Conservation (phyloP, 2,888 invertebrate species). For the Cenopis cana region DNA sequence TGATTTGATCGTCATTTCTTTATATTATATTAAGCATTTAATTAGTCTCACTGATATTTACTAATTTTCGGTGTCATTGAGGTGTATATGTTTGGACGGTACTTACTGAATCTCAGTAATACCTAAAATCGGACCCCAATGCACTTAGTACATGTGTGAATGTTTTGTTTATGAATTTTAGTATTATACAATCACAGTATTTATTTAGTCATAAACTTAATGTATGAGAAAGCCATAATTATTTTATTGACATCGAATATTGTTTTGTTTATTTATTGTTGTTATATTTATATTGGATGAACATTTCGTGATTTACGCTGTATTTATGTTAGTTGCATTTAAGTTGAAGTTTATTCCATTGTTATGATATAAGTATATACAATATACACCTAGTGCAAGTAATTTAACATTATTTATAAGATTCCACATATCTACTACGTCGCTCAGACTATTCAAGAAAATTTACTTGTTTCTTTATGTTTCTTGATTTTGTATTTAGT, state of each 20-base stretch:
- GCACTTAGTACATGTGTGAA: neutral
- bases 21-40: neutral
- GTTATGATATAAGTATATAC: conserved; percentile 4
- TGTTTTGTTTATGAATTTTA: neutral
- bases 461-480: neutral
- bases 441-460: neutral
- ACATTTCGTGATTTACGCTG: conserved; percentile 2
- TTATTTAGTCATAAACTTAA: neutral
- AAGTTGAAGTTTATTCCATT: conserved; percentile 16
- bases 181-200: neutral
- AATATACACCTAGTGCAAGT: neutral
- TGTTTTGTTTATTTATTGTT: conserved; percentile 15
- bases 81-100: too few species aligned
- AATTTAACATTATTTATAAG: neutral
- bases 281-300: conserved; percentile 19
- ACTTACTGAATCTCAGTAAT: neutral
- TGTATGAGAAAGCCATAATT: conserved; percentile 21
- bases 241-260: conserved; percentile 40
- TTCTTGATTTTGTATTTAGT: neutral
- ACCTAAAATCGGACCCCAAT: neutral
- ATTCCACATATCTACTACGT: neutral
- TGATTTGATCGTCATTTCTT: neutral
- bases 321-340: conserved; percentile 19
- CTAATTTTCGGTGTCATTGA: neutral
- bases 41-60: neutral